Evolutionary conservation across 2,113 vertebrate genomes (phyloP).

Genomic region (Desmodus rotundus): DNA sequence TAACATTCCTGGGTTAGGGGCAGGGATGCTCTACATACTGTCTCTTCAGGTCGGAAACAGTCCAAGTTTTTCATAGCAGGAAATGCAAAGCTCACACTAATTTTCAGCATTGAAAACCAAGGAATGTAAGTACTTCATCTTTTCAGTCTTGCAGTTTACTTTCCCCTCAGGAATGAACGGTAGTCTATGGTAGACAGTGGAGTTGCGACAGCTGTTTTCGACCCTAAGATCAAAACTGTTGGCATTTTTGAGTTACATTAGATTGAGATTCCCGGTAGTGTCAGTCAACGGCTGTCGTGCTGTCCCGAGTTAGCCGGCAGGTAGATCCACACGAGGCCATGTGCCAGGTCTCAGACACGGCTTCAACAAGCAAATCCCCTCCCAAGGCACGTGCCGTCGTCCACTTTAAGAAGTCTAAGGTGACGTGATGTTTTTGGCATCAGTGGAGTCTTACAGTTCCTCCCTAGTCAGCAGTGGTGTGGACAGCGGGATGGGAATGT

Average conservation of each 20-base stretch:
- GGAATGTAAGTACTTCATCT: slow-evolving; percentile 19
- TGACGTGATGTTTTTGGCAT: not conserved
- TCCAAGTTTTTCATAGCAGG: not conserved
- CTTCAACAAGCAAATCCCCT: not conserved
- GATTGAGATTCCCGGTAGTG: not conserved
- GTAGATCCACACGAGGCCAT: not conserved
- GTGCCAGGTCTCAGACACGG: not conserved
- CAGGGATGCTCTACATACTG: slow-evolving; percentile 33
- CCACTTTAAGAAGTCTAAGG: not conserved
- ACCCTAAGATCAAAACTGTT: not conserved
- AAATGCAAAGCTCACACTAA: not conserved
- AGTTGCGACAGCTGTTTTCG: not conserved
- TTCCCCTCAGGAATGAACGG: slow-evolving; percentile 37
- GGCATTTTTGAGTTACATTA: not conserved
- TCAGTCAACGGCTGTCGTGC: not conserved
- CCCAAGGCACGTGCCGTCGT: not conserved
- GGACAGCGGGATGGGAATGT: not conserved
- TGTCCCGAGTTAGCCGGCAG: not conserved
- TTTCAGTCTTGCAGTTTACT: slow-evolving; percentile 39
- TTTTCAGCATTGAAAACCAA: slow-evolving; percentile 35
- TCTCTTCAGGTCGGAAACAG: slow-evolving; percentile 42
- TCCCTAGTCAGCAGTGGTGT: not conserved
- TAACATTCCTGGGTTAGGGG: slow-evolving; percentile 40
- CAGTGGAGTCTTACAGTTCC: not conserved
- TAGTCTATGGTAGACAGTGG: not conserved